Evolutionary conservation across 2,888 invertebrate species (phyloP).

Genomic region (Neoaliturus tenellus): DNA sequence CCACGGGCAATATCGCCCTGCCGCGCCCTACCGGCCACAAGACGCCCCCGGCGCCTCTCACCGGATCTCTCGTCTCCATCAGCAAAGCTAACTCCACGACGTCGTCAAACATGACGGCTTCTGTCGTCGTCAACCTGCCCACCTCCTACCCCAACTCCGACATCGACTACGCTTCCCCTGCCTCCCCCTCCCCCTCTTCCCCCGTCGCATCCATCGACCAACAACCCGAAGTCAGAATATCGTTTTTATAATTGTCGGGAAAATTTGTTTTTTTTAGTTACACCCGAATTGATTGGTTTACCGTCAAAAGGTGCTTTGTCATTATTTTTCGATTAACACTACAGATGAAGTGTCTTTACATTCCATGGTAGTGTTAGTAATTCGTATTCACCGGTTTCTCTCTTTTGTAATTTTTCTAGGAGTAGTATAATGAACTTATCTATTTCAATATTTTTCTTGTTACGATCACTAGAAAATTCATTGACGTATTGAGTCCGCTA

Average conservation of each 20-base stretch:
- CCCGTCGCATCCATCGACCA: conserved; percentile 67
- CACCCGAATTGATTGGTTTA: neutral
- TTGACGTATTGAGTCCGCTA: neutral
- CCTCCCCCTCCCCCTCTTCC: conserved; percentile 67
- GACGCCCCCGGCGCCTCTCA: conserved; percentile 51
- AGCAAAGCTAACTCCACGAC: conserved; percentile 70
- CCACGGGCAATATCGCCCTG: conserved; percentile 68
- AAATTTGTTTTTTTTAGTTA: neutral
- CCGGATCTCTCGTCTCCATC: conserved; percentile 67
- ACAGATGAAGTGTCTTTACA: conserved; percentile 51
- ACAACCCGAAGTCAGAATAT: conserved; percentile 69
- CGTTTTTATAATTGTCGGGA: conserved; percentile 65
- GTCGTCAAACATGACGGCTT: conserved; percentile 70
- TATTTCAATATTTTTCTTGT: conserved; percentile 42
- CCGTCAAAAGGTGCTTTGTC: conserved; percentile 45
- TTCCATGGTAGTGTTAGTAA: conserved; percentile 49
- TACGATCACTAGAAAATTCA: neutral
- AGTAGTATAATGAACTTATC: conserved; percentile 17
- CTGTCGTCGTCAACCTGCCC: conserved; percentile 70
- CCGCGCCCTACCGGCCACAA: conserved; percentile 40
- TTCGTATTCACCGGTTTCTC: conserved; percentile 27
- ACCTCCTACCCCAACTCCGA: conserved; percentile 70
- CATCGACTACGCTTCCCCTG: conserved; percentile 68
- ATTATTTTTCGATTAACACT: conserved; percentile 47
- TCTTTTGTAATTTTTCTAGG: conserved; percentile 47